Base-by-base conservation (phyloP, 2,113 vertebrate genomes). In the Cochlearius cochlearius region DNA sequence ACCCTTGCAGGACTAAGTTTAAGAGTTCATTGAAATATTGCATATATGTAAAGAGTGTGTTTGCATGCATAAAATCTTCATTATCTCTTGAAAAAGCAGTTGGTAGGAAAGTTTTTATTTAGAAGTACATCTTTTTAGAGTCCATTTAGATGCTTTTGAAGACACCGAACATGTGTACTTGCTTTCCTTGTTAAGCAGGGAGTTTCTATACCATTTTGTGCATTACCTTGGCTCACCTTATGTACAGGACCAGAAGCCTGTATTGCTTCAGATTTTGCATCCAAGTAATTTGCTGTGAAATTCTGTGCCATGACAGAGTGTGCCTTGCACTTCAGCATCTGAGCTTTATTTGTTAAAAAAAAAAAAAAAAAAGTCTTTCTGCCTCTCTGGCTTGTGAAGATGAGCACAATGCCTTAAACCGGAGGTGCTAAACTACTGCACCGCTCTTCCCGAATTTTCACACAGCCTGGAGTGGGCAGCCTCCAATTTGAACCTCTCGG, bases 281-380 rank as follows among this genome's bases (percentile, higher is more conserved):
- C 72, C 26, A 18, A 77, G 52, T 83, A 86, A 86, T 71, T 39
- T 80, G 41, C 71, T 77, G 36, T 93, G 85, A 92, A 92, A 69
- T 92, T 83, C 67, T 58, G 43, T 76, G 38, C n/a, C 18, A 1
- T 76, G 39, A 63, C 49, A 88, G 55, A 16, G 10, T 8, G 47
- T 39, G 45, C 86, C 41, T 92, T 36, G 43, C 0, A 0, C 60
- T 87, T 95, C 81, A 92, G 25, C 39, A 30, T 88, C 63, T 83
- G 74, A 95, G 56, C 50, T 88, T 93, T 90, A 83, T 88, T 95
- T 94, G 76, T 88, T 81, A 80, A 36, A 88, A 81, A 81, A n/a
- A 90, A 80, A 80, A 80, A 36, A 88, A 81, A 81, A 17, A 43
- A 43, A 5, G 36, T 32, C 84, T 73, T 86, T 71, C 74, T 88